phyloP scores from a whole-genome alignment of 2,113 vertebrate genomes.

The Oenanthe oenanthe region DNA sequence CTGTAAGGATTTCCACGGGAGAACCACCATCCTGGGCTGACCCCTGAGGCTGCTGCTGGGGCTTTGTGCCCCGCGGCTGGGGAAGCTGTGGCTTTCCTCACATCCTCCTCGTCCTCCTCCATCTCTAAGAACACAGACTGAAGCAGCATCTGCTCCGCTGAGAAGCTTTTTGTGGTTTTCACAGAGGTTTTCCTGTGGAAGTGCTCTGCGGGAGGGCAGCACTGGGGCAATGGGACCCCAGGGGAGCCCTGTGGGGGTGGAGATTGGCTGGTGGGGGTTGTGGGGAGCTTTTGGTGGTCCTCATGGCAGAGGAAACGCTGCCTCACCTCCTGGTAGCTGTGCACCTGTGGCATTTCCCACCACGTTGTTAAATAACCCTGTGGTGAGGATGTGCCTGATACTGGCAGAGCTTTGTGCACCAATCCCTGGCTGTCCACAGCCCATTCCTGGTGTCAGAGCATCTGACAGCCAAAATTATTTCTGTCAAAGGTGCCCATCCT shows the following conservation, averaged over 20 bases:
- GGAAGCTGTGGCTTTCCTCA: not conserved
- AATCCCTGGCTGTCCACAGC: fast-evolving
- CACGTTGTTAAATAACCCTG: fast-evolving
- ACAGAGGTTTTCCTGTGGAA: not conserved
- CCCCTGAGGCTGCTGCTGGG: not conserved
- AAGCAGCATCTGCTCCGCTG: not conserved
- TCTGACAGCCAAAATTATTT: not conserved
- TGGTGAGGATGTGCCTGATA: not conserved
- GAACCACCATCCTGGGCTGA: constrained; percentile 7
- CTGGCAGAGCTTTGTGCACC: fast-evolving
- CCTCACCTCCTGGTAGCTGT: not conserved
- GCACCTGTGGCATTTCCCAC: not conserved
- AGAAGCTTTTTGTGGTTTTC: not conserved
- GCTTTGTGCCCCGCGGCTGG: fast-evolving
- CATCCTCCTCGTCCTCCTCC: not conserved
- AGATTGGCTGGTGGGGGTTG: fast-evolving
- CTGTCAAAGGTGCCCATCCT: not conserved
- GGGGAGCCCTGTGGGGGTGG: not conserved
- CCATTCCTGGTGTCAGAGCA: not conserved
- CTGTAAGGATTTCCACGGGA: not conserved
- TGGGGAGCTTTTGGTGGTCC: not conserved
- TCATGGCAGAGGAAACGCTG: not conserved
- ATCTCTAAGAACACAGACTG: not conserved
- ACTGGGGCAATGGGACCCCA: fast-evolving
- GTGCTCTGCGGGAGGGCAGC: fast-evolving